Base-by-base conservation (phyloP, 2,888 invertebrate genomes). In the Graphium colonna region DNA sequence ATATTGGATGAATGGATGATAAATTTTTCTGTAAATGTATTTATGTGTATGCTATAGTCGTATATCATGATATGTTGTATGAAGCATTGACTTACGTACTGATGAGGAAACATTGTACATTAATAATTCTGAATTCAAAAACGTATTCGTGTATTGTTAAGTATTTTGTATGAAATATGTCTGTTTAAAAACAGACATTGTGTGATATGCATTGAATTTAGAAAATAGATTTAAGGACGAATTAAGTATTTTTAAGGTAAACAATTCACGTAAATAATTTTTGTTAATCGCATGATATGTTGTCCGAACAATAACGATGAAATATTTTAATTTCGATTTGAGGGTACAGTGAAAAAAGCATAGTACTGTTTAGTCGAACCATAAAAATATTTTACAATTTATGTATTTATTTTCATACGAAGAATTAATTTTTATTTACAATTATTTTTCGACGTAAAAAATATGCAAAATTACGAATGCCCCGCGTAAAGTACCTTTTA, bases 381-480 rank as follows among this genome's bases (percentile, higher is more conserved):
- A 26, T 5, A 26, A 26, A 3, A 26, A 26, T 5, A 26, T 5
- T 26, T 26, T 26, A 26, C 26, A 26, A 7, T 5, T 7, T 5
- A 26, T 26, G 3, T 26, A 26, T 26, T 26, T 26, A 5, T 26
- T 26, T 3, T 26, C 26, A 7, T 26, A 5, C 31, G 31, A 31
- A n/a, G 4, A 13, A 13, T 16, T n/a, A 17, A 36, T 45, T 18
- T 28, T 31, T 33, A 44, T 28, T 31, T 33, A 44, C 4, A 16
- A 44, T 44, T 7, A 31, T 7, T 31, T 1, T 17, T 42, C 31
- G 42, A 3, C 10, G 13, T 33, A 36, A 44, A 51, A 51, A 51
- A 44, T 38, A 39, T 44, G 44, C 38, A 39, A 51, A 44, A 31
- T 45, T 43, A 15, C 51, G 45, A 45, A 21, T 43, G 42, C 17